A percentile compares a stretch with the other conserved stretches of the same genome.
Evolutionary conservation across 2,113 vertebrate genomes (phyloP).

Genomic region (Neotoma lepida): DNA sequence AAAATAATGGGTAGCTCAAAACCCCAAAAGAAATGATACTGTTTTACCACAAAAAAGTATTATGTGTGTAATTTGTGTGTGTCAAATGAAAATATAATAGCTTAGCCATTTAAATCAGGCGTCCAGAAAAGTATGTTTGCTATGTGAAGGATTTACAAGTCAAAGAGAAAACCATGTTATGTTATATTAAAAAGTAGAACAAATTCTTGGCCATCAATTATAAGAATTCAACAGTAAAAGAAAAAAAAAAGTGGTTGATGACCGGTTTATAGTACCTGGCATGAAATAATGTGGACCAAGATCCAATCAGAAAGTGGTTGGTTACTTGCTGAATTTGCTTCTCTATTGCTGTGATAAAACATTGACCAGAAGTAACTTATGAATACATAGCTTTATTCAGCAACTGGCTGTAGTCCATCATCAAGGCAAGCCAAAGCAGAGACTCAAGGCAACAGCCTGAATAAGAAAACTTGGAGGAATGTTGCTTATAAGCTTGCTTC

Average conservation of each 20-base stretch:
- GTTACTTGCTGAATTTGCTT: no score
- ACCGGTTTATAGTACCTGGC: not conserved
- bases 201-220: not conserved
- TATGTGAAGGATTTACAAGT: not conserved
- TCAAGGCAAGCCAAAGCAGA: not conserved
- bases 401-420: not conserved
- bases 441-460: not conserved
- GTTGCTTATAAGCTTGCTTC: not conserved
- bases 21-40: not conserved
- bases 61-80: not conserved
- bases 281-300: not conserved
- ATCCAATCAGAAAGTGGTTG: not conserved
- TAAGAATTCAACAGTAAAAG: not conserved
- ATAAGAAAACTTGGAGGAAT: not conserved
- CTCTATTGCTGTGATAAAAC: not conserved
- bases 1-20: not conserved
- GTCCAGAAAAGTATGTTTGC: not conserved
- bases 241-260: not conserved
- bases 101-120: not conserved
- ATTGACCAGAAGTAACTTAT: not conserved
- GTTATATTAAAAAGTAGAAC: not conserved
- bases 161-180: not conserved
- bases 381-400: not conserved
- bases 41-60: not conserved
- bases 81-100: not conserved